Evolutionary conservation across 2,888 invertebrate species (phyloP), one percentile per base, ranked within the genome.

Genomic region (Epirrhoe tristata): DNA sequence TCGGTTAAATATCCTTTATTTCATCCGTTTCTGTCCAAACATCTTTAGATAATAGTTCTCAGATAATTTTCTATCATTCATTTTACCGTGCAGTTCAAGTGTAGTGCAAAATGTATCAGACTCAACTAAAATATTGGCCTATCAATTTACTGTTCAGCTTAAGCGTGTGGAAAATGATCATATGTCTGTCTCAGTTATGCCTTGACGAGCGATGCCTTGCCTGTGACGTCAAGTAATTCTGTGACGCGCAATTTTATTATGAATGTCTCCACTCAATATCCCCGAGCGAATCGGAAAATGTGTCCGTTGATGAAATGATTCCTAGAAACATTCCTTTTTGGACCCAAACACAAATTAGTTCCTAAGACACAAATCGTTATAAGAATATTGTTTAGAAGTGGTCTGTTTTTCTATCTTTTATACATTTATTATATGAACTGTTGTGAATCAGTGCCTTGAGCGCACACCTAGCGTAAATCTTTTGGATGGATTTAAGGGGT

Each of bases 371-470:
- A 51, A 63, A 62, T 56, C 58, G 46, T 65, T 62, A 10, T 63
- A 67, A 60, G 60, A 58, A 46, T 67, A 65, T 56, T 46, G 58
- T 53, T 50, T 43, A 10, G 32, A 53, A 57, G 74, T 77, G 77
- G 73, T 78, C 71, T 77, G 64, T 71, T 81, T 78, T 78, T 75
- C 73, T 79, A 77, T 74, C 72, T 77, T 75, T 79, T 76, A 58
- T 50, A 57, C 32, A 50, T 14, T 36, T 50, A 50, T 17, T 50
- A 71, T 77, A 71, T 67, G 67, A 73, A 69, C 69, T 79, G 69
- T 73, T 79, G 63, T 57, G 63, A 73, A 74, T 43, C 71, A 80
- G 82, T 86, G 86, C 86, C 85, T 85, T 85, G 71, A 67, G 71
- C 62, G 65, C 74, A 70, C 66, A 66, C 74, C 61, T 75, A 78